Base-by-base conservation (phyloP, 2,113 vertebrate species). In the Apodemus sylvaticus region DNA sequence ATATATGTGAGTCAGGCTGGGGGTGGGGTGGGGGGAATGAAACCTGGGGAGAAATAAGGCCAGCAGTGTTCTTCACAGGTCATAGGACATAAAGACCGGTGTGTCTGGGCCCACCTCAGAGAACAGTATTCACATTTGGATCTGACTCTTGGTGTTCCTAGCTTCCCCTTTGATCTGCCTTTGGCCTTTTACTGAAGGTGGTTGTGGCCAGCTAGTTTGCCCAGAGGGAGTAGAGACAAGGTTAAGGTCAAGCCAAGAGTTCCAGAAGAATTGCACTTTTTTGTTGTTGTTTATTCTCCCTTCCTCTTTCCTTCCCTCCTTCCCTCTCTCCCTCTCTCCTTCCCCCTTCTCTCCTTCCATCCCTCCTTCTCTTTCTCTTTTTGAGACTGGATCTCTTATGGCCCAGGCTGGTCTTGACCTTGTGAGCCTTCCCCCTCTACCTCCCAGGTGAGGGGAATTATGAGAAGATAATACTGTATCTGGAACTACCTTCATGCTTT, bases 121-220 rank as follows among this genome's bases (percentile, higher is more conserved):
- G 29, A 48, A 36, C 14, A 51, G 55, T 71, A 6, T 42, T 66
- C 5, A 3, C 45, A 60, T 78, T 82, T 74, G 42, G 62, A 42
- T 58, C 55, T 81, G 71, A 91, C 5, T 39, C 24, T 71, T 39
- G 29, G 22, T 73, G 24, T 95, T 91, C 48, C 66, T 87, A 45
- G 55, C 26, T 19, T 85, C 36, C 68, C 55, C 62, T 42, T 36
- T 45, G 11, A 64, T 39, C 60, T 93, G 62, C 78, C 89, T 86
- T 87, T 91, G 60, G 64, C 66, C 64, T 22, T 16, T 39, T 48
- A 83, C 19, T 24, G 19, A 70, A 62, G 68, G 45, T 94, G 90
- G 51, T 58, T 53, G 7, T 64, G 34, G 62, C 58, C 60, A 93
- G 62, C 71, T 87, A 53, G 70, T 95, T 74, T 94, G 85, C 90